These are phyloP conservation scores for Eupsilia transversa DNA, from an alignment of 2,888 invertebrate species.

Conservation along the genomic window DNA sequence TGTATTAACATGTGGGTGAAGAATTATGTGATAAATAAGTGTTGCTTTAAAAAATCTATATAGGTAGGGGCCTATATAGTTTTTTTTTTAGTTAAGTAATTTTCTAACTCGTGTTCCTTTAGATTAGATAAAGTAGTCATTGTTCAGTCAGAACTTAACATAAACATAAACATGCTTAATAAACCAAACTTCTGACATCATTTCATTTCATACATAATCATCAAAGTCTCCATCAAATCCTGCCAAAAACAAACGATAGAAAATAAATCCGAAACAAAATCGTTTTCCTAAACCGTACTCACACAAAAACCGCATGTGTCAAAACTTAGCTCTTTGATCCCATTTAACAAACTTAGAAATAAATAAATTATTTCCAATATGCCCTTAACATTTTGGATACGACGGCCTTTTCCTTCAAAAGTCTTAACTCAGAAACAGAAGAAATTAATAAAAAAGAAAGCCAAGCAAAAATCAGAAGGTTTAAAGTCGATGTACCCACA, in stretches of 20 bases:
- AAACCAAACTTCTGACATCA: neutral
- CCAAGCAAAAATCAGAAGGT: constrained; percentile 12
- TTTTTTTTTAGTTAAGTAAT: too few species aligned
- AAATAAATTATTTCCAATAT: constrained; percentile 36
- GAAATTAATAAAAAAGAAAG: constrained; percentile 5
- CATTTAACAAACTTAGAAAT: constrained; percentile 47
- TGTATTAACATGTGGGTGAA: neutral
- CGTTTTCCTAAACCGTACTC: constrained; percentile 28
- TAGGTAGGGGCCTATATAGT: neutral
- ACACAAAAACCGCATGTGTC: constrained; percentile 39
- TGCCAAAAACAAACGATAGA: neutral
- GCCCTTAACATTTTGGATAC: constrained; percentile 34
- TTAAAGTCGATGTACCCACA: constrained; percentile 25
- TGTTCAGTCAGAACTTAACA: neutral
- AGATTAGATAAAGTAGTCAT: neutral
- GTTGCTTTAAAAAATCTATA: neutral
- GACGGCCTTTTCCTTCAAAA: constrained; percentile 13
- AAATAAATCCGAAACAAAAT: constrained; percentile 32
- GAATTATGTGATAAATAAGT: neutral
- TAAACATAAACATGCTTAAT: constrained; percentile 7
- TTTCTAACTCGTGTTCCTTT: neutral
- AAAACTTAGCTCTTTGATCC: constrained; percentile 60
- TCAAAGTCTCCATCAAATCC: neutral
- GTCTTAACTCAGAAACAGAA: constrained; percentile 30
- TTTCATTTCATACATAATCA: constrained; percentile 2